Percentiles rank a stretch among this genome's conserved stretches.
These are phyloP conservation scores for Ormyrus pomaceus DNA, from an alignment of 2,888 invertebrate species.

Conservation along the genomic window DNA sequence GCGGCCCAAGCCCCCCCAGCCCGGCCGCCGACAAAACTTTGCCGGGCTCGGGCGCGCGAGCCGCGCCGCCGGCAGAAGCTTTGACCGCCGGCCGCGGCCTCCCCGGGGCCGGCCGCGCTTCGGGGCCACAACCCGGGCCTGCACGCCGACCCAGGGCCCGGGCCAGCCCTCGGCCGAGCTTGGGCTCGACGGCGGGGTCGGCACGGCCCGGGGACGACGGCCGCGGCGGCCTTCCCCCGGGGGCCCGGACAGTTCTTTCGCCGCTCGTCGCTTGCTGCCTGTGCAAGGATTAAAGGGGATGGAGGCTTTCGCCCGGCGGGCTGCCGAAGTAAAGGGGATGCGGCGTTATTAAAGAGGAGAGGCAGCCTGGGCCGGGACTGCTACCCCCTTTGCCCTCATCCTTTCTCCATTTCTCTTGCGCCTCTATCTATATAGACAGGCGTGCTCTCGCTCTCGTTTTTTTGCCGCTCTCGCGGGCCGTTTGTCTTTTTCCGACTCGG, in stretches of 20 bases:
- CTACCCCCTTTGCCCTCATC: slow-evolving; percentile 46
- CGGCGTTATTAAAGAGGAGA: slow-evolving; percentile 67
- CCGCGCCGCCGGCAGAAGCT: slow-evolving; percentile 58
- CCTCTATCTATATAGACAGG: neutral
- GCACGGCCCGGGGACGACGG: neutral
- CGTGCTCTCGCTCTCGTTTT: slow-evolving; percentile 28
- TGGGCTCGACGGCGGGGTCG: neutral
- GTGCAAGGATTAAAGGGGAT: slow-evolving; percentile 72
- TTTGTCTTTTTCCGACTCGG: slow-evolving; percentile 54
- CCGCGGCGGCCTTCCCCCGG: slow-evolving; percentile 33
- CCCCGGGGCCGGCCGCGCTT: neutral
- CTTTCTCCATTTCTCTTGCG: slow-evolving; percentile 50
- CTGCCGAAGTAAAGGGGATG: slow-evolving; percentile 71
- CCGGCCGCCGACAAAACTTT: slow-evolving; percentile 58
- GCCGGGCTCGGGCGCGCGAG: slow-evolving; percentile 29
- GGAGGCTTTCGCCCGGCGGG: slow-evolving; percentile 62
- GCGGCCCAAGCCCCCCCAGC: slow-evolving; percentile 30
- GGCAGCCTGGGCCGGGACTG: slow-evolving; percentile 51
- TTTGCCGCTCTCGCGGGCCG: slow-evolving; percentile 42
- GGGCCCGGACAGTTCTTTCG: slow-evolving; percentile 60
- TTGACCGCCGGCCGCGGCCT: slow-evolving; percentile 55
- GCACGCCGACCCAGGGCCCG: neutral
- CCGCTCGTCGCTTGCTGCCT: slow-evolving; percentile 58
- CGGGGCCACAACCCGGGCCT: neutral
- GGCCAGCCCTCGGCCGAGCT: neutral